Conservation (phyloP, 2,113 vertebrate species). For the Anguilla japonica region DNA sequence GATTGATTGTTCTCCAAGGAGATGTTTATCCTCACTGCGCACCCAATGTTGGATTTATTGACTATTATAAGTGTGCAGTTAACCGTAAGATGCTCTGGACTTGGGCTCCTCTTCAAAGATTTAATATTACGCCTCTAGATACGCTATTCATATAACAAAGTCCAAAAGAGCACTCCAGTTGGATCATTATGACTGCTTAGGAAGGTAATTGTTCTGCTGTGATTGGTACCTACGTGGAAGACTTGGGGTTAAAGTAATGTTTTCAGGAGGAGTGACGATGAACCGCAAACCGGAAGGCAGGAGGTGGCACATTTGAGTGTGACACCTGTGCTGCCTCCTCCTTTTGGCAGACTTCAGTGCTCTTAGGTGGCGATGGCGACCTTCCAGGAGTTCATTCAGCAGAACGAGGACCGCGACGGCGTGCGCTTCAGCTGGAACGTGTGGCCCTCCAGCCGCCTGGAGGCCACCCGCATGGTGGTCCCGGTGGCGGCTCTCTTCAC, state of each 20-base stretch:
- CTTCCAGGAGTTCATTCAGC: conserved; percentile 94
- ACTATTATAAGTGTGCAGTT: no score
- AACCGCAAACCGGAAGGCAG: not conserved
- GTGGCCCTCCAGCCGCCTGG: conserved; percentile 95
- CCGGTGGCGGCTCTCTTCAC: conserved; percentile 89
- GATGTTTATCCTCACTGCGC: no score
- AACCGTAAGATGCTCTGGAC: no score
- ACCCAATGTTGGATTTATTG: no score
- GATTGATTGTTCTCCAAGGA: no score
- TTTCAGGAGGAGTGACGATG: not conserved
- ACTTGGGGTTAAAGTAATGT: not conserved
- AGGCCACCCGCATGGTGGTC: conserved; percentile 96
- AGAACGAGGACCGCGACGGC: conserved; percentile 96
- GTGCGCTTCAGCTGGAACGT: conserved; percentile 98
- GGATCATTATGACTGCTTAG: not conserved
- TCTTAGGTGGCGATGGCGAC: conserved; percentile 80
- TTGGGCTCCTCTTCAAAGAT: not conserved
- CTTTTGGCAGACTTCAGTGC: conserved; percentile 50
- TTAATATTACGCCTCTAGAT: not conserved
- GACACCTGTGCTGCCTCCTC: not conserved
- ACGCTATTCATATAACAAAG: conserved; percentile 8
- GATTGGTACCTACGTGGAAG: not conserved
- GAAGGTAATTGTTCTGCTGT: not conserved
- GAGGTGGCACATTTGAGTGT: not conserved
- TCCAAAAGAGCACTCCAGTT: conserved; percentile 32